Percentiles rank a stretch among this genome's conserved stretches.
These are phyloP conservation scores for Aphaenogaster floridana DNA, from an alignment of 1,140 invertebrate genomes.

Conservation along the genomic window DNA sequence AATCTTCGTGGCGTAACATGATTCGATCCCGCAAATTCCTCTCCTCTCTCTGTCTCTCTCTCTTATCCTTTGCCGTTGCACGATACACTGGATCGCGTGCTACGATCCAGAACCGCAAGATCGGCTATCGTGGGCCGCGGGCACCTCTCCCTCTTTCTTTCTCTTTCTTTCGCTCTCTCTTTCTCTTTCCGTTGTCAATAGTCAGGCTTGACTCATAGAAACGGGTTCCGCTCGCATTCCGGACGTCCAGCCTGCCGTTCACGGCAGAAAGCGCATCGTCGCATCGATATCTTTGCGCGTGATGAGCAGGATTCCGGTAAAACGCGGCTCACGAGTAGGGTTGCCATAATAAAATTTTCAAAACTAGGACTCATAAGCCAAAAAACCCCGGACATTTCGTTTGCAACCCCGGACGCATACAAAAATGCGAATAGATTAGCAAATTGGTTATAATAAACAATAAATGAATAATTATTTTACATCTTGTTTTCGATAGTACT, in stretches of 20 bases:
- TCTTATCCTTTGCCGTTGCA: neutral
- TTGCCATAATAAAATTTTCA: too few species aligned
- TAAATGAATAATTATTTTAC: too few species aligned
- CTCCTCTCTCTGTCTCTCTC: neutral
- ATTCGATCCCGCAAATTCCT: constrained; percentile 69
- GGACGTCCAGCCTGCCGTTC: constrained; percentile 73
- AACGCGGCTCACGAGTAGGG: neutral
- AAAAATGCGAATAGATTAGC: too few species aligned
- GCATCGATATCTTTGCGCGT: constrained; percentile 37
- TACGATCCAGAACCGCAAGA: constrained; percentile 73
- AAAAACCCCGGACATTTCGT: too few species aligned
- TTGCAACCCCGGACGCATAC: too few species aligned
- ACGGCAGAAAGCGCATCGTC: constrained; percentile 64
- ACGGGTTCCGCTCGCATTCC: constrained; percentile 82
- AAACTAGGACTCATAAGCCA: too few species aligned
- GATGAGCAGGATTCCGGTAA: neutral
- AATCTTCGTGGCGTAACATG: constrained; percentile 72
- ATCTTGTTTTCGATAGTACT: too few species aligned
- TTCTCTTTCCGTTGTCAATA: constrained; percentile 77
- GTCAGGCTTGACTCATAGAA: constrained; percentile 80
- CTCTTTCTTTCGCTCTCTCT: neutral
- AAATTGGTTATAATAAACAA: too few species aligned
- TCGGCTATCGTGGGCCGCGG: constrained; percentile 51
- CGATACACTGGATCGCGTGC: constrained; percentile 72
- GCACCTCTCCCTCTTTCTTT: constrained; percentile 33